phyloP scores from a whole-genome alignment of 2,888 invertebrate species.

The Nomada flava region DNA sequence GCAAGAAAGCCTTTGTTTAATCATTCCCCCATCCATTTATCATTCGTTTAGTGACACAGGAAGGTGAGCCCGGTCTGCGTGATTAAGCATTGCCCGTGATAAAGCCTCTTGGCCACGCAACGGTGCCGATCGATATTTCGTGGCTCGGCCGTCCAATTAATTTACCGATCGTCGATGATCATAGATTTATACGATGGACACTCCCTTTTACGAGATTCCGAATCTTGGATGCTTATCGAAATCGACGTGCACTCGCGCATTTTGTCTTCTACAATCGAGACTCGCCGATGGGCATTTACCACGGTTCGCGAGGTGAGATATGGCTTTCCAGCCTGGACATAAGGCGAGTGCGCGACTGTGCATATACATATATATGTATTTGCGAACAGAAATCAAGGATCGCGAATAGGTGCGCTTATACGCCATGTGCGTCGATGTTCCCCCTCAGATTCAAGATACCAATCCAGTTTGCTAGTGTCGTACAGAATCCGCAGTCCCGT shows the following conservation, averaged over 20 bases:
- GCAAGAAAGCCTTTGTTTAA: slow-evolving; percentile 67
- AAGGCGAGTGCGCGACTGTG: slow-evolving; percentile 31
- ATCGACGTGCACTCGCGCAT: slow-evolving; percentile 10
- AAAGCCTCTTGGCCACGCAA: slow-evolving; percentile 54
- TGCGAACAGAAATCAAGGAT: slow-evolving; percentile 7
- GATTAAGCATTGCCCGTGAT: slow-evolving; percentile 57
- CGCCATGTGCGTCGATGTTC: slow-evolving; percentile 51
- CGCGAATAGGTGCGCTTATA: slow-evolving; percentile 23
- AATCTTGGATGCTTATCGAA: slow-evolving; percentile 22
- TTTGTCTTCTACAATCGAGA: slow-evolving; percentile 24
- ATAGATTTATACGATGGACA: slow-evolving; percentile 1
- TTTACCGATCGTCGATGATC: too few species aligned
- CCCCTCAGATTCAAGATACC: slow-evolving; percentile 74
- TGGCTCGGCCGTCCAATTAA: too few species aligned
- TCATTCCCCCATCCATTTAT: slow-evolving; percentile 69
- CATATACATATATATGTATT: background rate
- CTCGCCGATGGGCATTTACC: slow-evolving; percentile 15
- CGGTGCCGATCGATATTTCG: background rate
- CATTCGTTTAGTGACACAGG: slow-evolving; percentile 58
- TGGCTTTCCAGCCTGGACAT: slow-evolving; percentile 35
- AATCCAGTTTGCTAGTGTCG: slow-evolving; percentile 73
- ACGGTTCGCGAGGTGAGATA: slow-evolving; percentile 32
- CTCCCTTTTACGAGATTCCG: slow-evolving; percentile 24
- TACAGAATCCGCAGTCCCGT: slow-evolving; percentile 67
- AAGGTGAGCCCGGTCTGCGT: slow-evolving; percentile 51